phyloP scores from a whole-genome alignment of 2,888 invertebrate genomes.

The Hypercompe scribonia region DNA sequence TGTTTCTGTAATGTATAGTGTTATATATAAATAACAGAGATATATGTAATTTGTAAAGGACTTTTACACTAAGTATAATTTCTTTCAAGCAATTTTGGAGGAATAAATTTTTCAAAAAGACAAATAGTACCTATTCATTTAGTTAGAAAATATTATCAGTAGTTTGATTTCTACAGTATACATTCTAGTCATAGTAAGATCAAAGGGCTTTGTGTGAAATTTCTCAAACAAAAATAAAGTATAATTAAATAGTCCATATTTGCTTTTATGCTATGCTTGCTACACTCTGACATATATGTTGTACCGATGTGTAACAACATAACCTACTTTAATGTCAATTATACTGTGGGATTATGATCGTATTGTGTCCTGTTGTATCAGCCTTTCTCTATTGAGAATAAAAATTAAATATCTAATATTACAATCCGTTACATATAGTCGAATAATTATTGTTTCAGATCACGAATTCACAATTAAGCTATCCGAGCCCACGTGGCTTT shows the following conservation, averaged over 20 bases:
- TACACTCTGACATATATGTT: neutral
- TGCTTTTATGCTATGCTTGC: neutral
- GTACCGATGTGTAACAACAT: slow-evolving; percentile 1
- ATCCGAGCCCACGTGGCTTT: slow-evolving; percentile 54
- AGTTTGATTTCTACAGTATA: neutral
- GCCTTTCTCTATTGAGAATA: slow-evolving; percentile 22
- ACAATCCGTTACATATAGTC: slow-evolving; percentile 45
- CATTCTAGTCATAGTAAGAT: neutral
- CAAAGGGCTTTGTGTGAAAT: neutral
- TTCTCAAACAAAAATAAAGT: neutral
- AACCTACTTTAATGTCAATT: slow-evolving; percentile 1
- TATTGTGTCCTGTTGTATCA: slow-evolving; percentile 18
- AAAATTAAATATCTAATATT: slow-evolving; percentile 27
- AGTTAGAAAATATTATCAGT: neutral
- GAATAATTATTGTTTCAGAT: slow-evolving; percentile 51
- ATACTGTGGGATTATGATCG: slow-evolving; percentile 14
- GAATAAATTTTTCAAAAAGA: too few relatives aligned
- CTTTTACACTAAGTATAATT: too few relatives aligned
- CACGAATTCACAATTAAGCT: slow-evolving; percentile 55
- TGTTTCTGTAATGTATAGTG: too few relatives aligned
- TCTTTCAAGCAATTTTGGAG: too few relatives aligned
- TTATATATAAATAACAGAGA: too few relatives aligned
- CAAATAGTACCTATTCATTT: too few relatives aligned
- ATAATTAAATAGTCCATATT: neutral
- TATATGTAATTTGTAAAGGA: too few relatives aligned